A percentile compares a stretch with the other conserved stretches of the same genome.
Evolutionary conservation across 2,888 invertebrate genomes (phyloP).

Genomic region (Ophraella communa): DNA sequence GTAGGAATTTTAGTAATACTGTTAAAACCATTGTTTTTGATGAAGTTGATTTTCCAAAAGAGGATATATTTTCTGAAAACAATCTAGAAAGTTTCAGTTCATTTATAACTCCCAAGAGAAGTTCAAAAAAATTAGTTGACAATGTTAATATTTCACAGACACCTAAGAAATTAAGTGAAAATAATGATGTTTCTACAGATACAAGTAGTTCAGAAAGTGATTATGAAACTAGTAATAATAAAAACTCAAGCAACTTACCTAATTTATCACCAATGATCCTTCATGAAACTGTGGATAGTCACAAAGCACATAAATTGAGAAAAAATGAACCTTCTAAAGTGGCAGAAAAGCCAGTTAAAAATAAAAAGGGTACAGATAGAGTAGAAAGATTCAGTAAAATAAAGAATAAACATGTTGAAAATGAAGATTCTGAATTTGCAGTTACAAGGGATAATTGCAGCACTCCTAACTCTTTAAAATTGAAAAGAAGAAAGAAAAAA

Average conservation of each 20-base stretch:
- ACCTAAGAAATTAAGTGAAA: background rate
- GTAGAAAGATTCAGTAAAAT: background rate
- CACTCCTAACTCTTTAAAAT: conserved; percentile 6
- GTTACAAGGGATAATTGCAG: conserved; percentile 9
- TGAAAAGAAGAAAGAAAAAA: conserved; percentile 25
- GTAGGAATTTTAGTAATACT: conserved; percentile 39
- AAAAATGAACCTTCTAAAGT: conserved; percentile 3
- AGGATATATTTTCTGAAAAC: conserved; percentile 49
- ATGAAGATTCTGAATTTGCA: background rate
- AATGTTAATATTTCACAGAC: background rate
- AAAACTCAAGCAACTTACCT: conserved; percentile 41
- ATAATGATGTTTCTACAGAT: conserved; percentile 40
- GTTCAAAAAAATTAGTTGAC: conserved; percentile 6
- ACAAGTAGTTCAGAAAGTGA: conserved; percentile 53
- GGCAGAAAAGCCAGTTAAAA: background rate
- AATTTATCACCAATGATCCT: conserved; percentile 44
- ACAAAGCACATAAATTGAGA: conserved; percentile 7
- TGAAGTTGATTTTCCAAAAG: conserved; percentile 52
- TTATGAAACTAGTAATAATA: conserved; percentile 35
- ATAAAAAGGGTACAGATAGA: conserved; percentile 3
- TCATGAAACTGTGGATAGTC: conserved; percentile 3
- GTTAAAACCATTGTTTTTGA: conserved; percentile 51
- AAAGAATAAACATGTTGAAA: background rate
- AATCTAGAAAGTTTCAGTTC: conserved; percentile 53
- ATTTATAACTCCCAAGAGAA: conserved; percentile 49